Percentiles rank a stretch among this genome's conserved stretches.
Conservation (phyloP, 2,888 invertebrate genomes). For the Phortica okadai region DNA sequence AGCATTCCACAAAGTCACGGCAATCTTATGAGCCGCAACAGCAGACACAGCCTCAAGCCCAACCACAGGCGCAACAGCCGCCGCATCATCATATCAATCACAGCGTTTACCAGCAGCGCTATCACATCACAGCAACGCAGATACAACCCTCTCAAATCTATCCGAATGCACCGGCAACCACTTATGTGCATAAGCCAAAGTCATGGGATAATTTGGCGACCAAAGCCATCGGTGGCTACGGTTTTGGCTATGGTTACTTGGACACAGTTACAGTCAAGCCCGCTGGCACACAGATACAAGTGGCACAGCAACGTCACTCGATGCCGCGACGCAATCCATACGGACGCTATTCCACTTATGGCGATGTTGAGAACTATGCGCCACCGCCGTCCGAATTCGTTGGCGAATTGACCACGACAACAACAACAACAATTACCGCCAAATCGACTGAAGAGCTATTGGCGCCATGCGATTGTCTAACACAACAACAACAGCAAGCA, state of each 20-base stretch:
- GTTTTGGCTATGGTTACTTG: slow-evolving; percentile 90
- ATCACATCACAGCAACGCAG: slow-evolving; percentile 75
- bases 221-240: slow-evolving; percentile 90
- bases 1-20: slow-evolving; percentile 80
- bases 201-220: slow-evolving; percentile 94
- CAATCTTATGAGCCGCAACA: slow-evolving; percentile 77
- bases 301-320: slow-evolving; percentile 77
- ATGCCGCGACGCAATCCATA: slow-evolving; percentile 76
- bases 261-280: slow-evolving; percentile 80
- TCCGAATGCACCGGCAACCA: slow-evolving; percentile 70
- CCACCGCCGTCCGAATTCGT: slow-evolving; percentile 77
- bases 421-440: slow-evolving; percentile 79
- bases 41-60: slow-evolving; percentile 43
- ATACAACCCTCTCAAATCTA: slow-evolving; percentile 76
- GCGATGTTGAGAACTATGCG: slow-evolving; percentile 76
- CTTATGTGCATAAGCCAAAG: slow-evolving; percentile 84
- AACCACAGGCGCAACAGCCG: slow-evolving; percentile 47
- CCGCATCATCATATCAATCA: slow-evolving; percentile 74
- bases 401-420: slow-evolving; percentile 78
- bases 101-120: slow-evolving; percentile 69
- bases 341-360: slow-evolving; percentile 75
- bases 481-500: slow-evolving; percentile 68
- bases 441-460: slow-evolving; percentile 90
- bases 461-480: slow-evolving; percentile 68
- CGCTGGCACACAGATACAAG: slow-evolving; percentile 75